These are phyloP conservation scores for Cathartes aura DNA, from an alignment of 2,113 vertebrate species.

Conservation along the genomic window DNA sequence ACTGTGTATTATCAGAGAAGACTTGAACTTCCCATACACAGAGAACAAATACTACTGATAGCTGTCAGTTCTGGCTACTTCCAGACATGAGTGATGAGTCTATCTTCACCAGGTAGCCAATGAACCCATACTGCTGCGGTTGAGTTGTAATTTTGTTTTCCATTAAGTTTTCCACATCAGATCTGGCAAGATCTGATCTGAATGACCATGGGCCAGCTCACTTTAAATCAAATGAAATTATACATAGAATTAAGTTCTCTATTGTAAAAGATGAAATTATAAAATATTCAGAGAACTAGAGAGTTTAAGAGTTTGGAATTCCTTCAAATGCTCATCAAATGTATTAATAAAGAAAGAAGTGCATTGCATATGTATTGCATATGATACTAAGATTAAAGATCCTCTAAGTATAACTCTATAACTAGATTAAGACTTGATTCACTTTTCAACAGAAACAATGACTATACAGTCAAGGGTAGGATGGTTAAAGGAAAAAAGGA, in stretches of 20 bases:
- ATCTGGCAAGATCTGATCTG: neutral
- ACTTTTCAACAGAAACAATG: neutral
- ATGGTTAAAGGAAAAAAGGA: neutral
- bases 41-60: neutral
- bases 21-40: neutral
- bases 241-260: neutral
- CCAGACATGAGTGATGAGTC: neutral
- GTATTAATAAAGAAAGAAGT: neutral
- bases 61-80: neutral
- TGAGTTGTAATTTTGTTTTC: neutral
- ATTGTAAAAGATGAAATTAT: neutral
- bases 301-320: neutral
- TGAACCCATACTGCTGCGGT: neutral
- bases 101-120: neutral
- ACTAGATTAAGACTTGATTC: neutral
- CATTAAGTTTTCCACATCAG: neutral
- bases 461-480: neutral
- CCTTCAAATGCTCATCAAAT: neutral
- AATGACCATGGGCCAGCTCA: neutral
- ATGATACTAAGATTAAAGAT: neutral
- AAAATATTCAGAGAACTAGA: neutral
- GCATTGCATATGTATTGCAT: neutral
- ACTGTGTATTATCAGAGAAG: neutral
- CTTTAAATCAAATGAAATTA: neutral
- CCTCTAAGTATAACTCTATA: neutral